phyloP scores from a whole-genome alignment of 1,140 invertebrate species.

The Zaprionus ghesquierei region DNA sequence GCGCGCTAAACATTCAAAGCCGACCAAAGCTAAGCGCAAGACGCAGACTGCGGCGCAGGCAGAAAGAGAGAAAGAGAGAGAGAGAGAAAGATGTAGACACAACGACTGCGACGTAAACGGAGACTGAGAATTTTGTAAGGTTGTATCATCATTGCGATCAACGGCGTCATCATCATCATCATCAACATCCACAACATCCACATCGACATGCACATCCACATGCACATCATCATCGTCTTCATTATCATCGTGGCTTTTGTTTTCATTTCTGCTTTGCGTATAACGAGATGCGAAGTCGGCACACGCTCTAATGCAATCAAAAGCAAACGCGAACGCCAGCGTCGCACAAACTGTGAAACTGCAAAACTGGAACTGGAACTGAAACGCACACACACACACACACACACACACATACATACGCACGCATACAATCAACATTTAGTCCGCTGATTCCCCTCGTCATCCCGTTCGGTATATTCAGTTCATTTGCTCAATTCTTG shows the following conservation, averaged over 20 bases:
- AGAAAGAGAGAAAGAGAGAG: constrained; percentile 21
- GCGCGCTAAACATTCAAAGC: constrained; percentile 78
- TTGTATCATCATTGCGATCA: constrained; percentile 63
- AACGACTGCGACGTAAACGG: constrained; percentile 29
- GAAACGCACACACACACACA: constrained; percentile 8
- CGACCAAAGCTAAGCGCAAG: constrained; percentile 49
- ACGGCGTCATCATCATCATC: constrained; percentile 15
- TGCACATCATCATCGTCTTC: constrained; percentile 11
- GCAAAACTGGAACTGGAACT: constrained; percentile 46
- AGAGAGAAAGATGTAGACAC: not conserved
- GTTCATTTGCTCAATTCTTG: constrained; percentile 46
- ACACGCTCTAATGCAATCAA: constrained; percentile 80
- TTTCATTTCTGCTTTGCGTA: constrained; percentile 61
- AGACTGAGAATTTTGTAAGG: constrained; percentile 76
- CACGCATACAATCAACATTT: constrained; percentile 15
- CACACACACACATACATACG: constrained; percentile 1
- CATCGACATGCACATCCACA: constrained; percentile 41
- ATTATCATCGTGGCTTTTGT: constrained; percentile 58
- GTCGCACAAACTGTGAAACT: constrained; percentile 51
- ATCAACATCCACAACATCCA: not conserved
- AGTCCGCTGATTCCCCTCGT: not conserved
- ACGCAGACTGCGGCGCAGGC: constrained; percentile 30
- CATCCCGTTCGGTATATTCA: constrained; percentile 30
- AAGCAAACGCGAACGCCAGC: constrained; percentile 51
- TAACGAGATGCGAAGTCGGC: constrained; percentile 75